A percentile compares a stretch with the other conserved stretches of the same genome.
phyloP scores from a whole-genome alignment of 2,797 vertebrate genomes.

The Enteromius mattozi region DNA sequence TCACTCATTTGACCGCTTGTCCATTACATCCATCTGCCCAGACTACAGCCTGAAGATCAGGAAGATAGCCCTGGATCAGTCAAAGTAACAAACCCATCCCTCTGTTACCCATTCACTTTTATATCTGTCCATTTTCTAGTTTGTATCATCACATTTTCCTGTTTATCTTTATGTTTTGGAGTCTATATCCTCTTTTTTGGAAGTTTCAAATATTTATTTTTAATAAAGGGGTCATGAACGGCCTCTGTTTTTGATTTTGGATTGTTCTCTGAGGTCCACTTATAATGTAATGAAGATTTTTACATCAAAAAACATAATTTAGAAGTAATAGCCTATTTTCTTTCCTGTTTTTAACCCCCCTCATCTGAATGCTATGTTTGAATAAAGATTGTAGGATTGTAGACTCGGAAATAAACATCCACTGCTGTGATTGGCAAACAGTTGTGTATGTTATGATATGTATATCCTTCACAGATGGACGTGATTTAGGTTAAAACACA shows the following conservation, averaged over 20 bases:
- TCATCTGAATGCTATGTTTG: background rate
- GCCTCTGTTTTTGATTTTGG: background rate
- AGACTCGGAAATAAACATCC: background rate
- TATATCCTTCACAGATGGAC: background rate
- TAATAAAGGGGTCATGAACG: background rate
- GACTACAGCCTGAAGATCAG: conserved; percentile 70
- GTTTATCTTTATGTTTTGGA: background rate
- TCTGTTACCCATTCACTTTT: conserved; percentile 36
- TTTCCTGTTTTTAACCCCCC: background rate
- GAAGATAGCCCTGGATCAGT: conserved; percentile 65
- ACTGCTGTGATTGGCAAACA: background rate
- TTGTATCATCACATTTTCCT: background rate
- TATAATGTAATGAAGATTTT: background rate
- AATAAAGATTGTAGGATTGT: background rate
- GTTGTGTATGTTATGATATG: background rate
- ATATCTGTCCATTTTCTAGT: conserved; percentile 14
- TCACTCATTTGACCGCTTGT: conserved; percentile 69
- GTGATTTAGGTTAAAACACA: background rate
- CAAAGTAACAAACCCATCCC: conserved; percentile 65
- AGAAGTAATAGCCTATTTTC: background rate
- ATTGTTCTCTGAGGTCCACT: background rate
- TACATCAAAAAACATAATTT: background rate
- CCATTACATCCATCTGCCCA: conserved; percentile 67
- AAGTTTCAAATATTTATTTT: background rate
- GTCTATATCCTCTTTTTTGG: background rate